Evolutionary conservation across 1,140 invertebrate species (phyloP).

Genomic region (Calycopis cecrops): DNA sequence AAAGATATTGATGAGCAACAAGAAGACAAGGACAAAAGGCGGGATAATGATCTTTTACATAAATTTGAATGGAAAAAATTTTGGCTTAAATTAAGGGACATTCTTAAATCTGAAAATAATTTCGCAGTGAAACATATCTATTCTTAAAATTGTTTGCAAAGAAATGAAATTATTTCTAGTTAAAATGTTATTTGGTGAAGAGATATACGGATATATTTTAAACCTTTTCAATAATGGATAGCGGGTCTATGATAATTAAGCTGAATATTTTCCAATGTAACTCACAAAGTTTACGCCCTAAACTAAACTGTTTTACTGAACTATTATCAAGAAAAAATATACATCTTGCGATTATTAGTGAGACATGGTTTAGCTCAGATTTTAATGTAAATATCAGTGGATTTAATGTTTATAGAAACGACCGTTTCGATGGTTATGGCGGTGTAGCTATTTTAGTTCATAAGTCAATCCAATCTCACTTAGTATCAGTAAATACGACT

Average conservation of each 20-base stretch:
- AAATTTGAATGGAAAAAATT: neutral
- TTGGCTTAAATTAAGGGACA: constrained; percentile 1
- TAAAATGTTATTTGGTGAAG: constrained; percentile 11
- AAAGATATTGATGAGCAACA: neutral
- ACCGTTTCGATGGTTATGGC: constrained; percentile 27
- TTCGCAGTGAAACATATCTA: constrained; percentile 9
- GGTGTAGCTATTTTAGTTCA: constrained; percentile 30
- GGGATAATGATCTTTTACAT: neutral
- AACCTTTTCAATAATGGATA: constrained; percentile 17
- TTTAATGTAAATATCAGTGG: constrained; percentile 18
- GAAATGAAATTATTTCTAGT: constrained; percentile 15
- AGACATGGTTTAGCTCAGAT: constrained; percentile 21
- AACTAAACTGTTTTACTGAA: constrained; percentile 17
- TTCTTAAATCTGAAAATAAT: neutral
- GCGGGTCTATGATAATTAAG: neutral
- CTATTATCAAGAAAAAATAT: constrained; percentile 18
- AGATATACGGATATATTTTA: constrained; percentile 1
- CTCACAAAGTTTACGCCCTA: constrained; percentile 17
- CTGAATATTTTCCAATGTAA: constrained; percentile 26
- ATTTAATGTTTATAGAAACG: constrained; percentile 26
- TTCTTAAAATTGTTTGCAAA: constrained; percentile 7
- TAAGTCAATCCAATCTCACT: constrained; percentile 22
- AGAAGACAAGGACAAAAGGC: neutral
- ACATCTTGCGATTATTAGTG: constrained; percentile 25
- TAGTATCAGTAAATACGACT: no score